Base-by-base conservation (phyloP, 23 tunicate species). In the Styela clava region DNA sequence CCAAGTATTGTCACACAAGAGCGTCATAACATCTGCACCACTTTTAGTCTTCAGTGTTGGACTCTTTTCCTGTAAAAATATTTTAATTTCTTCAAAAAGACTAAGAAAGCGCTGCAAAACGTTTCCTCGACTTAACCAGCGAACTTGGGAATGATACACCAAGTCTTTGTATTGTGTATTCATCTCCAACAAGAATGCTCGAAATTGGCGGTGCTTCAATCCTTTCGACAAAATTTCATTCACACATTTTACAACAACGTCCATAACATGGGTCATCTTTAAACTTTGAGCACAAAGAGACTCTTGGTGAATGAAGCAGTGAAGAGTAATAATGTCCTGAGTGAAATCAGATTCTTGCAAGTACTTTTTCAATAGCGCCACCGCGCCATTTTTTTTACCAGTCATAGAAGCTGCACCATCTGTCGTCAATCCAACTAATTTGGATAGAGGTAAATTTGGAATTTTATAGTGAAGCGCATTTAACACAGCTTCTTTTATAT, bases 91-190 rank as follows among this genome's bases (percentile, higher is more conserved):
- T 44, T 2, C 70, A 70, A 69, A 36, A 31, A 83, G 86, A 28
- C 70, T 70, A 70, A 52, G 70, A 70, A 83, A 70, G 52, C 86
- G 68, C 52, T 52, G 65, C 74, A 83, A 56, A 2, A 83, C 86
- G 70, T 83, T 83, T 52, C 86, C 86, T 32, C 34, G 52, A 83
- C 79, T 83, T 69, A 83, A 64, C 86, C 86, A 83, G 36, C 86
- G 70, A 19, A 83, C 67, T 44, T 69, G 79, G 37, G 86, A 70
- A 78, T 71, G 79, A 83, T 83, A 83, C 70, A 79, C 79, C 35
- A 83, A 61, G 81, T 74, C 80, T 62, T 65, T 73, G 74, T 74
- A 62, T 31, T 74, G 81, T 26, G 87, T 18, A 22, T 67, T 23
- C 0, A 19, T 18, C 12, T 67, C 2, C 22, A 18, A 22, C 30